Evolutionary conservation across 2,888 invertebrate species (phyloP).

Genomic region (Epistrophella euchroma): DNA sequence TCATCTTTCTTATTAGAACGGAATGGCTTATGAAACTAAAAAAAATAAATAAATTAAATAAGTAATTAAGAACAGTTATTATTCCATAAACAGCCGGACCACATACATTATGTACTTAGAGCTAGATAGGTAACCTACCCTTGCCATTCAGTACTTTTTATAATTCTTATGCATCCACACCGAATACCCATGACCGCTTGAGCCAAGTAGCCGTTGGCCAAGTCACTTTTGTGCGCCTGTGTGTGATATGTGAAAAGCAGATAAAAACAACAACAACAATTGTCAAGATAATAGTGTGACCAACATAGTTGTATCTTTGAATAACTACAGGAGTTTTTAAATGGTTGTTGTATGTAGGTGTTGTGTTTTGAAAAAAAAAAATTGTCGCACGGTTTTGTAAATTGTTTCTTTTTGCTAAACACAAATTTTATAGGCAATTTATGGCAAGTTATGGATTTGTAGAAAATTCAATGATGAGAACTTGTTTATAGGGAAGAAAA

Average conservation of each 20-base stretch:
- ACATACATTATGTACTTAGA: background rate
- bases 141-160: background rate
- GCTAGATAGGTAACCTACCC: background rate
- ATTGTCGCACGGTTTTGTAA: too few relatives aligned
- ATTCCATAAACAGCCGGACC: constrained; percentile 35
- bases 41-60: constrained; percentile 1
- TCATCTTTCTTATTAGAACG: background rate
- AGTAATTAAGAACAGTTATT: constrained; percentile 67
- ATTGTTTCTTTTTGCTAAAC: too few relatives aligned
- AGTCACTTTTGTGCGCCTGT: constrained; percentile 33
- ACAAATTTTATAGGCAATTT: too few relatives aligned
- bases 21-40: background rate
- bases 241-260: constrained; percentile 28
- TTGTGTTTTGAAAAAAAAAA: too few relatives aligned
- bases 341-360: too few relatives aligned
- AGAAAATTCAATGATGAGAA: too few relatives aligned
- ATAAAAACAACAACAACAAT: constrained; percentile 15
- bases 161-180: constrained; percentile 19
- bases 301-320: background rate
- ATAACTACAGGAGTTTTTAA: too few relatives aligned
- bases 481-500: too few relatives aligned
- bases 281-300: constrained; percentile 13
- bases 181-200: constrained; percentile 40
- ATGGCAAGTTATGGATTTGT: too few relatives aligned
- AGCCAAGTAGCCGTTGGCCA: constrained; percentile 31